Base-by-base conservation (phyloP, 2,888 invertebrate species). In the Incurvaria masculella region DNA sequence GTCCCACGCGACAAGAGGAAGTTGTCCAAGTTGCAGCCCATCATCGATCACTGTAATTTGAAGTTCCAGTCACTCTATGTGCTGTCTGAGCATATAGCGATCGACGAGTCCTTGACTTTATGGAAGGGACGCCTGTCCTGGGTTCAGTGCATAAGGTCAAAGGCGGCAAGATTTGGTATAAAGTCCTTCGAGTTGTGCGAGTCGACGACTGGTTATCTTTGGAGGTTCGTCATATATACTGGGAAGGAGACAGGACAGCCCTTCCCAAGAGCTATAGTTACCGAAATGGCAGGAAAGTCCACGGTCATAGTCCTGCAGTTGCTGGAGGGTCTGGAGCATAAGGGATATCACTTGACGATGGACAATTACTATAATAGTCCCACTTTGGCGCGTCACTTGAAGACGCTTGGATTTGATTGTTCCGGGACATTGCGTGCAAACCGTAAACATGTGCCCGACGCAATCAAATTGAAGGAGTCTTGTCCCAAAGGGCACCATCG, bases 31-130 rank as follows among this genome's bases (percentile, higher is more conserved):
- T 47, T 55, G 17, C 42, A 43, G 17, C 52, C 51, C 0, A 23
- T 21, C 52, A 51, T 44, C 38, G 40, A 51, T 4, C 46, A 51
- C 27, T 43, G 43, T 38, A 56, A 55, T 42, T 23, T 39, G 17
- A 56, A 53, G 45, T 55, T 57, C 44, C 14, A 21, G 27, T 44
- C 40, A 19, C 11, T 47, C 17, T 52, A 53, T 27, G 48, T 42
- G 18, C 48, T 48, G 26, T 10, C 41, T 20, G 51, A 46, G 48
- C 44, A 43, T 42, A 20, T 56, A 14, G 50, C 46, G 21, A 47
- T 57, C 16, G 55, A 57, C 42, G 55, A 57, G 45, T 53, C 53
- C 39, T 26, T 55, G 48, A 42, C 1, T n/a, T n/a, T n/a, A n/a
- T n/a, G n/a, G n/a, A n/a, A n/a, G n/a, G n/a, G n/a, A n/a, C n/a